Conservation (phyloP, 2,797 vertebrate species). For the Morelia viridis region DNA sequence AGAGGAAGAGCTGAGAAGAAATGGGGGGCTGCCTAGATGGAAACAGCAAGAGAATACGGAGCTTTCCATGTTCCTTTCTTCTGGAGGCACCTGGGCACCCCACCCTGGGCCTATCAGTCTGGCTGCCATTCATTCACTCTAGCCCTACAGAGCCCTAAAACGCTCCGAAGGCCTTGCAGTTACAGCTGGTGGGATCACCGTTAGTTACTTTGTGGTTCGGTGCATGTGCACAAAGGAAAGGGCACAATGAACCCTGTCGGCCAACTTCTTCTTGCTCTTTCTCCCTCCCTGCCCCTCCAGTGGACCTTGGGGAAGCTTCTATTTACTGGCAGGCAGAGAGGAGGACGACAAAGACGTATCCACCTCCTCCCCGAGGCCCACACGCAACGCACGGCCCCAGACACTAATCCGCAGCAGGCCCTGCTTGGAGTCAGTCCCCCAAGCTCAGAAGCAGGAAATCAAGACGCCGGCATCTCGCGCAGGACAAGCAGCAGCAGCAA, state of each 20-base stretch:
- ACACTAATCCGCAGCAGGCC: background rate
- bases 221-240: background rate
- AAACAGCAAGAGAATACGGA: background rate
- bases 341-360: background rate
- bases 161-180: background rate
- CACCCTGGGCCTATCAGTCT: background rate
- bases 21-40: background rate
- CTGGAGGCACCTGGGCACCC: background rate
- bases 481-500: background rate
- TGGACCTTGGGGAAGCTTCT: background rate
- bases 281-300: background rate
- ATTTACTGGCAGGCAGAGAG: background rate
- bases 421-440: background rate
- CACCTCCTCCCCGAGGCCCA: background rate
- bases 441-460: background rate
- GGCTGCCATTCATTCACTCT: background rate
- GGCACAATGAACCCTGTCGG: background rate
- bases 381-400: too few species aligned
- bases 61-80: background rate
- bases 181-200: background rate
- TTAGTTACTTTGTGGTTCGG: background rate
- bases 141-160: background rate
- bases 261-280: background rate
- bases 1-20: background rate
- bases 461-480: background rate